Conservation (phyloP, 2,888 invertebrate genomes). For the Iphiclides podalirius region DNA sequence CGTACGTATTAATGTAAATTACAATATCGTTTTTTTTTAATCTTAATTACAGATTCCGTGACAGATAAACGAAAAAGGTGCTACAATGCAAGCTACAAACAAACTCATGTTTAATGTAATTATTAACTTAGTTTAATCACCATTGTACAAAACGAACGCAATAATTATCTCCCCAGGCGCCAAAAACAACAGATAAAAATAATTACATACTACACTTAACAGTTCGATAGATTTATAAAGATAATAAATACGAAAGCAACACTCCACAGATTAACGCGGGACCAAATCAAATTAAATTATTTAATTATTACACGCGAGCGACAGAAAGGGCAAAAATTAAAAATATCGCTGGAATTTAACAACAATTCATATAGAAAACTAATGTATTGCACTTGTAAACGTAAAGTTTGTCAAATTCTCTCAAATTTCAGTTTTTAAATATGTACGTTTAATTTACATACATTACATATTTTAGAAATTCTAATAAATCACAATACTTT, state of each 20-base stretch:
- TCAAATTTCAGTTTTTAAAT: no score
- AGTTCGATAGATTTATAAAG: conserved; percentile 6
- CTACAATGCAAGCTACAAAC: background rate
- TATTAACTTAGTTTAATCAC: background rate
- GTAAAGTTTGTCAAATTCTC: no score
- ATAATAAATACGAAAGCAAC: conserved; percentile 4
- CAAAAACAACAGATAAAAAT: conserved; percentile 13
- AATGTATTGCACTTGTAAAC: background rate
- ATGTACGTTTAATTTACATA: no score
- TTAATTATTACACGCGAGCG: conserved; percentile 5
- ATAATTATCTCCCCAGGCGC: conserved; percentile 11
- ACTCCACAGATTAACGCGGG: conserved; percentile 3
- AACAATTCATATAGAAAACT: background rate
- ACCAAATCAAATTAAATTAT: background rate
- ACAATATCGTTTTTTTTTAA: background rate
- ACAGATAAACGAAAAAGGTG: background rate
- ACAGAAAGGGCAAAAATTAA: conserved; percentile 21
- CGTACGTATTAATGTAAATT: background rate
- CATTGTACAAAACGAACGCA: conserved; percentile 7
- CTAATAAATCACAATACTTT: no score
- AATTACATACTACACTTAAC: conserved; percentile 10
- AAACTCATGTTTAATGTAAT: conserved; percentile 8
- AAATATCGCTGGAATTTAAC: background rate
- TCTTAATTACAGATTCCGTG: background rate
- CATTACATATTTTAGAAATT: no score